These are phyloP conservation scores for Dryobotodes eremita DNA, from an alignment of 2,888 invertebrate species.

Conservation along the genomic window DNA sequence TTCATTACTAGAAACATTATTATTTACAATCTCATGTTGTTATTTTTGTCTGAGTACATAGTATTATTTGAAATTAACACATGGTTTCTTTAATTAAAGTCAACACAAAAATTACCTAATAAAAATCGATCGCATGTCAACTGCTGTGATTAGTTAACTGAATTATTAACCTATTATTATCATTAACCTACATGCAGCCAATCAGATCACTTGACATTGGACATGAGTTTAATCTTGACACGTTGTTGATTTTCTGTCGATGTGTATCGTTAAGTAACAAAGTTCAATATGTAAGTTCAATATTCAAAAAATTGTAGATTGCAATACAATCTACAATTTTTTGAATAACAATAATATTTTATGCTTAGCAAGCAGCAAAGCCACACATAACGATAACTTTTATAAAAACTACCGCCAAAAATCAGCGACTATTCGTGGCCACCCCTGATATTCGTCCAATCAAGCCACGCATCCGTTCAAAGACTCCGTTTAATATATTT, in stretches of 20 bases:
- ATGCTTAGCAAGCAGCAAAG: not conserved
- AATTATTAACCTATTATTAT: not conserved
- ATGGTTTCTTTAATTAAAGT: not conserved
- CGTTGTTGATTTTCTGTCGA: not conserved
- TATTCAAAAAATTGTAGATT: too few species aligned
- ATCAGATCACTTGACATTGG: not conserved
- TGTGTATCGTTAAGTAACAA: not conserved
- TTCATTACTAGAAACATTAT: not conserved
- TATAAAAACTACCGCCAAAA: slow-evolving; percentile 4
- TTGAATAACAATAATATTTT: not conserved
- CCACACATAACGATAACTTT: not conserved
- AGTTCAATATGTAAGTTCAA: too few species aligned
- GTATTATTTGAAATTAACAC: not conserved
- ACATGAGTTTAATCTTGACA: too few species aligned
- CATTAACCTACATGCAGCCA: not conserved
- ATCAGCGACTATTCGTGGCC: not conserved
- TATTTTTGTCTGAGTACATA: not conserved
- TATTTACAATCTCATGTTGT: not conserved
- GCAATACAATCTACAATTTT: not conserved
- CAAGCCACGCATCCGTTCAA: slow-evolving; percentile 79
- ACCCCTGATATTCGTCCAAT: slow-evolving; percentile 75
- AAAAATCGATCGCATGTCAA: not conserved
- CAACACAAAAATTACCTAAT: too few species aligned
- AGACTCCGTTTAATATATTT: slow-evolving; percentile 79
- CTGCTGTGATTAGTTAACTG: too few species aligned